Conservation (phyloP, 2,113 vertebrate species). For the Centropus bengalensis region DNA sequence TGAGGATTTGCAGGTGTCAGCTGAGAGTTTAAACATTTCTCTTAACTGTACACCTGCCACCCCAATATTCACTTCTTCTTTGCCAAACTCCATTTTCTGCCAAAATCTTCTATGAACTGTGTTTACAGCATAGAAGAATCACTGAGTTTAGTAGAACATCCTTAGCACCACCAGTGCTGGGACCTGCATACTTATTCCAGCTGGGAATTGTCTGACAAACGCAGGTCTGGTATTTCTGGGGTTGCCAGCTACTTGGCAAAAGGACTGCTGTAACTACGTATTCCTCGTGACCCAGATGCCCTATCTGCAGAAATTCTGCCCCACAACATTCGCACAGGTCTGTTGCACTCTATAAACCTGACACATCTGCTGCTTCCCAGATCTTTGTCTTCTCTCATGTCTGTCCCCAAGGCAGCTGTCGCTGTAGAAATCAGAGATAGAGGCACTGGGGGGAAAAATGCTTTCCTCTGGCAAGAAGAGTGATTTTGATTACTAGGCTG, state of each 20-base stretch:
- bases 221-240: background rate
- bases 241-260: background rate
- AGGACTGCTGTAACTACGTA: background rate
- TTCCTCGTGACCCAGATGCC: background rate
- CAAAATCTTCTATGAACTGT: background rate
- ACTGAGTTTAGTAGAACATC: background rate
- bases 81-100: background rate
- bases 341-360: fast-evolving
- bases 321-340: background rate
- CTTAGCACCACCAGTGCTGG: fast-evolving
- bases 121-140: too few species aligned
- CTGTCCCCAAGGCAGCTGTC: background rate
- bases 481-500: background rate
- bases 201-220: background rate
- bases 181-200: background rate
- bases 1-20: background rate
- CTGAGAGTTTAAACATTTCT: fast-evolving
- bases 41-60: background rate
- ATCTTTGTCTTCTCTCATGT: background rate
- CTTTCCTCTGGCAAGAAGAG: background rate
- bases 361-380: background rate
- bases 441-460: background rate
- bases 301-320: background rate
- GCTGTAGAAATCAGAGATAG: background rate
- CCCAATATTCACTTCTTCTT: fast-evolving